These are phyloP conservation scores for Anguilla obscura DNA, from an alignment of 2,797 vertebrate species.

Conservation along the genomic window DNA sequence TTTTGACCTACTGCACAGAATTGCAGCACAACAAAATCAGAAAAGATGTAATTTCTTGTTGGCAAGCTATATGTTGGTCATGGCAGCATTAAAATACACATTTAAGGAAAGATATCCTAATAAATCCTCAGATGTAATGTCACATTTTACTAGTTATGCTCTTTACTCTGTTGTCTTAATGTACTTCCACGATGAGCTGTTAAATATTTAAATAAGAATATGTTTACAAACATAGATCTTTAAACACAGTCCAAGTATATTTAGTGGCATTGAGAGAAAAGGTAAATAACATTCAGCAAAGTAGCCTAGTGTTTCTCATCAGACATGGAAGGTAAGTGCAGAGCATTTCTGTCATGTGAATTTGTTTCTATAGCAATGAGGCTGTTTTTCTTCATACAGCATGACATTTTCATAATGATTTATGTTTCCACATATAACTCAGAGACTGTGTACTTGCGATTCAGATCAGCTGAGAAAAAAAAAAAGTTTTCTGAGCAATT, in stretches of 20 bases:
- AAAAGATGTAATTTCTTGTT: neutral
- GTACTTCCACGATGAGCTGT: neutral
- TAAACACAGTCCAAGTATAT: neutral
- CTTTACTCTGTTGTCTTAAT: neutral
- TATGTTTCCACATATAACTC: conserved; percentile 15
- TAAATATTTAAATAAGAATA: neutral
- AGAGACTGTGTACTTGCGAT: conserved; percentile 17
- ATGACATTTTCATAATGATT: conserved; percentile 33
- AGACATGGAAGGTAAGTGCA: conserved; percentile 18
- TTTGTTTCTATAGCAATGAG: conserved; percentile 15
- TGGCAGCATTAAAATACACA: neutral
- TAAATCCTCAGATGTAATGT: neutral
- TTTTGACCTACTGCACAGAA: neutral
- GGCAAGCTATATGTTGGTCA: neutral
- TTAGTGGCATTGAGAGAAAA: neutral
- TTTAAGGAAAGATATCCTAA: neutral
- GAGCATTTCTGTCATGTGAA: conserved; percentile 25
- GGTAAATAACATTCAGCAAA: neutral
- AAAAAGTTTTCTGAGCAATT: neutral
- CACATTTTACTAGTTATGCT: neutral
- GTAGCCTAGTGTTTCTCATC: conserved; percentile 7
- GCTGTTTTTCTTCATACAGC: conserved; percentile 17
- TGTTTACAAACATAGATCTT: neutral
- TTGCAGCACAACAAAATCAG: neutral
- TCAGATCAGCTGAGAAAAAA: conserved; percentile 17